Conservation (phyloP, 2,888 invertebrate species). For the Hypercompe scribonia region DNA sequence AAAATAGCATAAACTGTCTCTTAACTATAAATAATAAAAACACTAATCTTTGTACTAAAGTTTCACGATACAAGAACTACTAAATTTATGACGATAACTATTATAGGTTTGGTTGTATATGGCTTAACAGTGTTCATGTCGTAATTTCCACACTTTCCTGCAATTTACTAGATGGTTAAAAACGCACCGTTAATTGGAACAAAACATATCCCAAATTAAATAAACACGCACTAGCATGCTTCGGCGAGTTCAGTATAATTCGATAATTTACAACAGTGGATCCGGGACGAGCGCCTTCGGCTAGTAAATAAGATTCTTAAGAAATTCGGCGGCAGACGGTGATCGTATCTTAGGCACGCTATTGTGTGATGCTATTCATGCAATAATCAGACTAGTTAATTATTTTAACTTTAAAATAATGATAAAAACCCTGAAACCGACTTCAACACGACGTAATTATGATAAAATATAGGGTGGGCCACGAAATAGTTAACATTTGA, state of each 20-base stretch:
- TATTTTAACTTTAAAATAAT: slow-evolving; percentile 64
- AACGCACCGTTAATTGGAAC: slow-evolving; percentile 72
- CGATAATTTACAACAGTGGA: slow-evolving; percentile 78
- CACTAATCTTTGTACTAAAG: background rate
- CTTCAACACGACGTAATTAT: background rate
- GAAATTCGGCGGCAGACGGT: slow-evolving; percentile 77
- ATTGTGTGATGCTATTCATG: slow-evolving; percentile 76
- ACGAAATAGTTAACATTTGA: too few relatives aligned
- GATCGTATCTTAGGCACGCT: slow-evolving; percentile 80
- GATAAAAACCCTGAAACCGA: background rate
- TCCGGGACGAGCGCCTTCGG: slow-evolving; percentile 66
- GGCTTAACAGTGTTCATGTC: slow-evolving; percentile 61
- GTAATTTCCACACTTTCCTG: slow-evolving; percentile 72
- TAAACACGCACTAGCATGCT: slow-evolving; percentile 79
- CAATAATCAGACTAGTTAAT: slow-evolving; percentile 70
- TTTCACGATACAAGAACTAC: slow-evolving; percentile 27
- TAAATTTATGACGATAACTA: slow-evolving; percentile 73
- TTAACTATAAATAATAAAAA: background rate
- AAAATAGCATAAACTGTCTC: background rate
- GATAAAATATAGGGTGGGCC: too few relatives aligned
- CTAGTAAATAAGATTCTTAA: slow-evolving; percentile 78
- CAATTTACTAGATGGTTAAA: slow-evolving; percentile 64
- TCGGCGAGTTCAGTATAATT: slow-evolving; percentile 74
- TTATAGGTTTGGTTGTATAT: slow-evolving; percentile 60
- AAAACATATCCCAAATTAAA: slow-evolving; percentile 80